Evolutionary conservation across 1,140 invertebrate genomes (phyloP), one percentile per base, ranked within the genome.

Genomic region (Musca domestica): DNA sequence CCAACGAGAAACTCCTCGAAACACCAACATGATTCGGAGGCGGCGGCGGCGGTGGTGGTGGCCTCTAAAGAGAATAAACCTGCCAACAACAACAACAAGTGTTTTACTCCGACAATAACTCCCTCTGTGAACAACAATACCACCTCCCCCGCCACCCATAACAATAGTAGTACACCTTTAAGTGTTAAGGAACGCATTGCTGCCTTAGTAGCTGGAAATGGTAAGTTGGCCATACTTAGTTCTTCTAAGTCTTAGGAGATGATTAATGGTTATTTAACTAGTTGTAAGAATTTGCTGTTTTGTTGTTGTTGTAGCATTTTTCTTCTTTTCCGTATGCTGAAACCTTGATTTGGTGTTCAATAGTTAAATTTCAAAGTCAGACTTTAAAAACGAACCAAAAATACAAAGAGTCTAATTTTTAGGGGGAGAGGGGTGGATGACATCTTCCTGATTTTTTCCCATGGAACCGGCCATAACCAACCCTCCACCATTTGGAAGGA

Each of bases 171-270:
- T 12, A 10, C 56, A 34, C 56, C 56, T 61, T 61, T 61, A 61
- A 61, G 56, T 54, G 77, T 80, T 67, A 80, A 74, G 70, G 77
- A 80, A 73, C 77, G 77, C 72, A 80, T 80, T 74, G 77, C 77
- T 54, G 77, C 77, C 64, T 80, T 75, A 76, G 76, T 74, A 71
- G 76, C 77, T 75, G 77, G 77, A 76, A 80, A 76, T 80, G 77
- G 77, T 80, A 72, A 80, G 77, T 75, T 73, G 14, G 10, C 15
- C 6, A 14, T 54, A 14, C 1, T 58, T 30, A 17, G 12, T 58
- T 30, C 30, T 9, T 25, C 12, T 14, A 27, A 2, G 34, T 41
- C 34, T 61, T 34, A 34, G 14, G 19, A 56, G 27, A 56, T 56
- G 52, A 56, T 56, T 23, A 56, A 56, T 56, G 52, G 23, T 27